These are phyloP conservation scores for Cyrtodaria siliqua DNA, from an alignment of 2,888 invertebrate genomes.

Conservation along the genomic window DNA sequence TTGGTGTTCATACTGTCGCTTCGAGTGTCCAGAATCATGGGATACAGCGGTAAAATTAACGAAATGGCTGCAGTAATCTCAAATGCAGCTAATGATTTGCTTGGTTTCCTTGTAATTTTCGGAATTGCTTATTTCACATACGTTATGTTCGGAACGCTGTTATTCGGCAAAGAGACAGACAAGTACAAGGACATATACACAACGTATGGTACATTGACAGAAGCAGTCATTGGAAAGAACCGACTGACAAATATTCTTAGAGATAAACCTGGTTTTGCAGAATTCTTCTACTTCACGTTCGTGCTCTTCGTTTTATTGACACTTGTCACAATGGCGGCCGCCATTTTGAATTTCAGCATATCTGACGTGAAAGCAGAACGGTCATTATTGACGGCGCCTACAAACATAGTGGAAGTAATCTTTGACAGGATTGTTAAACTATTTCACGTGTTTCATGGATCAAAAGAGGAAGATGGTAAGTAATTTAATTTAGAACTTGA, in stretches of 20 bases:
- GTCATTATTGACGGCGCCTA: conserved; percentile 36
- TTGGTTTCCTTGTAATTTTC: conserved; percentile 86
- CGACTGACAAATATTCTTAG: conserved; percentile 64
- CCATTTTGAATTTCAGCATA: conserved; percentile 76
- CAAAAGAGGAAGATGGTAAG: too few species aligned
- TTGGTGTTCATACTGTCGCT: conserved; percentile 71
- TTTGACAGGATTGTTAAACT: conserved; percentile 1
- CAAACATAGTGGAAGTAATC: conserved; percentile 5
- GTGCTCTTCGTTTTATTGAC: conserved; percentile 74
- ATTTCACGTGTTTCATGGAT: neutral
- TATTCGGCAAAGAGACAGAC: conserved; percentile 79
- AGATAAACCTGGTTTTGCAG: conserved; percentile 67
- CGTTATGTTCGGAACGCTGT: conserved; percentile 80
- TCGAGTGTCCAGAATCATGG: conserved; percentile 82
- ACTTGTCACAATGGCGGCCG: conserved; percentile 74
- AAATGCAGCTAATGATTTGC: conserved; percentile 83
- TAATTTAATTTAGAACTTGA: too few species aligned
- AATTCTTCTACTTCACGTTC: conserved; percentile 72
- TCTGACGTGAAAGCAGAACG: conserved; percentile 59
- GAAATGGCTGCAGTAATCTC: conserved; percentile 85
- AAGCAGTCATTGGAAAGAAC: conserved; percentile 76
- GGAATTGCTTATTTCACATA: conserved; percentile 82
- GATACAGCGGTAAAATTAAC: conserved; percentile 87
- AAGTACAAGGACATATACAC: conserved; percentile 82
- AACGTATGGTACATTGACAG: conserved; percentile 85